Evolutionary conservation across 2,113 vertebrate genomes (phyloP).

Genomic region (Rostratula benghalensis): DNA sequence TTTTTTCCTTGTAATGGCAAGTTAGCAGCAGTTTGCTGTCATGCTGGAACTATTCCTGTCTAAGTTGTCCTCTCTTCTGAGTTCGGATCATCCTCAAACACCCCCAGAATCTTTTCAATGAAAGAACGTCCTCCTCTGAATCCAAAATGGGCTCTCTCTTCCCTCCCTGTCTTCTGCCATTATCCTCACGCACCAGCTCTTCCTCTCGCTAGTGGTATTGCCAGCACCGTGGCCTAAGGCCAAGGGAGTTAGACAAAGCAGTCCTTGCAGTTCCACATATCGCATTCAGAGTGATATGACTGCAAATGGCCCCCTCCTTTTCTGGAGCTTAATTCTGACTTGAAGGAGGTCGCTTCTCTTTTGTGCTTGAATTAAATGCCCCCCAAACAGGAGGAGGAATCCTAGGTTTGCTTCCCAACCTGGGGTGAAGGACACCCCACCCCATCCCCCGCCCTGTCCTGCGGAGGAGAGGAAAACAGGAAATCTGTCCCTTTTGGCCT

Average conservation of each 20-base stretch:
- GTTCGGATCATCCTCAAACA: constrained; percentile 24
- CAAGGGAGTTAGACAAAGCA: constrained; percentile 81
- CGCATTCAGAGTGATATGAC: constrained; percentile 63
- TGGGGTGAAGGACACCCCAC: constrained; percentile 1
- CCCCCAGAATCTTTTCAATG: constrained; percentile 51
- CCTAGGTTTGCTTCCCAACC: constrained; percentile 29
- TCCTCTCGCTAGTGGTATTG: constrained; percentile 75
- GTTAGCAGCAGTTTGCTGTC: constrained; percentile 41
- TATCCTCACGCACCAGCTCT: constrained; percentile 77
- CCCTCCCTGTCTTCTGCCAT: constrained; percentile 76
- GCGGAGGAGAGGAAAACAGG: constrained; percentile 61
- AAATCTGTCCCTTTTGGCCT: constrained; percentile 64
- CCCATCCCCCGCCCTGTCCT: background rate
- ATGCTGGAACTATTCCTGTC: constrained; percentile 36
- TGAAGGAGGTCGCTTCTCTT: constrained; percentile 2
- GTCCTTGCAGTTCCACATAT: constrained; percentile 69
- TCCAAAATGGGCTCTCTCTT: constrained; percentile 82
- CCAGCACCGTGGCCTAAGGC: constrained; percentile 79
- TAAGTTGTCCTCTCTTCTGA: constrained; percentile 51
- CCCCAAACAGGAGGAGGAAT: background rate
- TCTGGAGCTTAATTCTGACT: constrained; percentile 42
- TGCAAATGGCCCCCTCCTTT: constrained; percentile 66
- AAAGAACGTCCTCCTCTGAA: constrained; percentile 64
- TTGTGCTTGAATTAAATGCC: constrained; percentile 36
- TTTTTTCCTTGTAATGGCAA: background rate